phyloP scores from a whole-genome alignment of 2,113 vertebrate genomes.

The Rattus rattus region DNA sequence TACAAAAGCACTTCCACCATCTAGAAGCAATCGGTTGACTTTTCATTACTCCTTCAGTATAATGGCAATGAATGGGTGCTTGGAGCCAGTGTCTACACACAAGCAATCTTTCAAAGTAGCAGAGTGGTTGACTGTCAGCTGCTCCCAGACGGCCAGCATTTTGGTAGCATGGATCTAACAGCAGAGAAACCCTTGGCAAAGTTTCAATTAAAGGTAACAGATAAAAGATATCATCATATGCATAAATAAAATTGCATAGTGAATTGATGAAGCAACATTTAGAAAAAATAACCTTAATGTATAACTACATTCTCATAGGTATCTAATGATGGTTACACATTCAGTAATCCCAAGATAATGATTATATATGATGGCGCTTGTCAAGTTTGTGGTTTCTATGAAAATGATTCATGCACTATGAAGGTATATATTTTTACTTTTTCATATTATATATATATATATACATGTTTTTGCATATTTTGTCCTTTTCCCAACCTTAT shows the following conservation, averaged over 20 bases:
- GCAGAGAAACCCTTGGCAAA: conserved; percentile 86
- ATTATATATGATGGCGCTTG: conserved; percentile 91
- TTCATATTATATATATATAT: not conserved
- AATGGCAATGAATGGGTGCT: conserved; percentile 87
- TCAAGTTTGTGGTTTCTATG: conserved; percentile 88
- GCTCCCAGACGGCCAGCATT: conserved; percentile 81
- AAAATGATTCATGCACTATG: conserved; percentile 86
- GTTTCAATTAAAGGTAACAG: conserved; percentile 94
- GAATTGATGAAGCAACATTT: conserved; percentile 17
- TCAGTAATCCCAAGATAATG: conserved; percentile 93
- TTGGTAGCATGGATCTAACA: conserved; percentile 72
- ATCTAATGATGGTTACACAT: conserved; percentile 93
- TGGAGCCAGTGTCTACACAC: conserved; percentile 84
- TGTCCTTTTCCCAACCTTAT: not conserved
- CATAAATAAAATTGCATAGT: conserved; percentile 1
- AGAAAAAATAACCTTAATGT: conserved; percentile 27
- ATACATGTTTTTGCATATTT: not conserved
- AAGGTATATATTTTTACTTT: conserved; percentile 86
- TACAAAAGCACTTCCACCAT: not conserved
- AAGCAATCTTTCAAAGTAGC: conserved; percentile 86
- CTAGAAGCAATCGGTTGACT: not conserved
- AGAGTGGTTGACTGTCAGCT: conserved; percentile 89
- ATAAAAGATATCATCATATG: not conserved
- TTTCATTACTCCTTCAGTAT: conserved; percentile 85
- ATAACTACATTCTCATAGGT: conserved; percentile 86